These are phyloP conservation scores for Argyresthia goedartella DNA, from an alignment of 2,888 invertebrate species.

Conservation along the genomic window DNA sequence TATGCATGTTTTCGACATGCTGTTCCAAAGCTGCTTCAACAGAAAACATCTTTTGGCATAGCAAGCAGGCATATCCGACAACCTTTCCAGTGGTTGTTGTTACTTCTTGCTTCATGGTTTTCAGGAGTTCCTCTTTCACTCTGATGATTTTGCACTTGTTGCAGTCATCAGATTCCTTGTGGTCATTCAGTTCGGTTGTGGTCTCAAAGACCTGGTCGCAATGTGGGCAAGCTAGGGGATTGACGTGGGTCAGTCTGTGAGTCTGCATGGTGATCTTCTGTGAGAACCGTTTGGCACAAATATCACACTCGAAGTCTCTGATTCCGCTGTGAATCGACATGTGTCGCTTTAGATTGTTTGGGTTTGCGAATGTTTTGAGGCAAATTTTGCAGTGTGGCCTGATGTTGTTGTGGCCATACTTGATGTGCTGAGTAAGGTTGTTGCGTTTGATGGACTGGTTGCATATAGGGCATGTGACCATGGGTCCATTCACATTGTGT, in stretches of 20 bases:
- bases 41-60: conserved; percentile 63
- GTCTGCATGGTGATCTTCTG: conserved; percentile 66
- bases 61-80: conserved; percentile 52
- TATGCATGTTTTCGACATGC: conserved; percentile 52
- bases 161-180: conserved; percentile 39
- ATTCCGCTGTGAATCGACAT: conserved; percentile 61
- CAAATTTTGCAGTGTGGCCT: conserved; percentile 54
- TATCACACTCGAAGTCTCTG: conserved; percentile 58
- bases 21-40: conserved; percentile 52
- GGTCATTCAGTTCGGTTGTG: conserved; percentile 27
- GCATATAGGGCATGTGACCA: conserved; percentile 55
- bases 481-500: conserved; percentile 37
- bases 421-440: conserved; percentile 56
- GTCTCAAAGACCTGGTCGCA: conserved; percentile 45
- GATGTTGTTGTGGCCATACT: conserved; percentile 53
- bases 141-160: conserved; percentile 35
- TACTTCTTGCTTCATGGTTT: conserved; percentile 52
- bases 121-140: conserved; percentile 52
- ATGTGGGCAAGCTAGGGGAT: conserved; percentile 42
- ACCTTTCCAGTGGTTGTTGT: conserved; percentile 49
- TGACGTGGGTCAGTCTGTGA: conserved; percentile 51
- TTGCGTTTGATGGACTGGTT: conserved; percentile 46
- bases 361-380: conserved; percentile 59
- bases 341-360: conserved; percentile 60
- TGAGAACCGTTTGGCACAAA: conserved; percentile 55